A percentile compares a stretch with the other conserved stretches of the same genome.
Evolutionary conservation across 2,888 invertebrate genomes (phyloP).

Genomic region (Amiota communis): DNA sequence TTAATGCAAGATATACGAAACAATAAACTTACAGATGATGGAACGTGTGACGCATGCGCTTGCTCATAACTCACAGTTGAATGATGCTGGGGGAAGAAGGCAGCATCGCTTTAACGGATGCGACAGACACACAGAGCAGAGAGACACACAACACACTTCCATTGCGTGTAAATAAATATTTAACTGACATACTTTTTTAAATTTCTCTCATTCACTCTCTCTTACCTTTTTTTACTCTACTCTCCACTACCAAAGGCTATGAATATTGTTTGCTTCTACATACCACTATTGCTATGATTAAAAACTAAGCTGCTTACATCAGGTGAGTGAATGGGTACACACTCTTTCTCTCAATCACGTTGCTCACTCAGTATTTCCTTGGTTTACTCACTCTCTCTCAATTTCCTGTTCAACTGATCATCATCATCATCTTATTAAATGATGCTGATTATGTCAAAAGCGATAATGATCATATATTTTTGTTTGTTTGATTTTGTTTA

Average conservation of each 20-base stretch:
- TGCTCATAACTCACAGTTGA: too few relatives aligned
- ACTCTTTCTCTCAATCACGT: background rate
- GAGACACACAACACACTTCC: background rate
- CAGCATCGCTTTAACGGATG: too few relatives aligned
- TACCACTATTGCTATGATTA: too few relatives aligned
- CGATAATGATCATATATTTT: background rate
- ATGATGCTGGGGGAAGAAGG: too few relatives aligned
- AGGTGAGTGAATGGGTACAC: background rate
- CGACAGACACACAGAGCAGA: too few relatives aligned
- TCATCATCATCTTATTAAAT: background rate
- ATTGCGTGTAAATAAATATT: slow-evolving; percentile 52
- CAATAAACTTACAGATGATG: background rate
- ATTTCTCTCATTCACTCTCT: slow-evolving; percentile 20
- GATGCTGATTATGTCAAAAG: slow-evolving; percentile 1
- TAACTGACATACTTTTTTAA: slow-evolving; percentile 51
- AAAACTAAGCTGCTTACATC: background rate
- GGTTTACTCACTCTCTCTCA: background rate
- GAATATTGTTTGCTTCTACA: too few relatives aligned
- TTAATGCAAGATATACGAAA: background rate
- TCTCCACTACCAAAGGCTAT: too few relatives aligned
- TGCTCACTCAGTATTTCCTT: background rate
- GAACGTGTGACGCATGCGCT: too few relatives aligned
- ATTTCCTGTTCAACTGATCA: background rate
- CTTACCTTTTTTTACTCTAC: too few relatives aligned
- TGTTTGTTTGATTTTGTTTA: background rate